Conservation (phyloP, 2,888 invertebrate genomes). For the Chloroclysta siterata region DNA sequence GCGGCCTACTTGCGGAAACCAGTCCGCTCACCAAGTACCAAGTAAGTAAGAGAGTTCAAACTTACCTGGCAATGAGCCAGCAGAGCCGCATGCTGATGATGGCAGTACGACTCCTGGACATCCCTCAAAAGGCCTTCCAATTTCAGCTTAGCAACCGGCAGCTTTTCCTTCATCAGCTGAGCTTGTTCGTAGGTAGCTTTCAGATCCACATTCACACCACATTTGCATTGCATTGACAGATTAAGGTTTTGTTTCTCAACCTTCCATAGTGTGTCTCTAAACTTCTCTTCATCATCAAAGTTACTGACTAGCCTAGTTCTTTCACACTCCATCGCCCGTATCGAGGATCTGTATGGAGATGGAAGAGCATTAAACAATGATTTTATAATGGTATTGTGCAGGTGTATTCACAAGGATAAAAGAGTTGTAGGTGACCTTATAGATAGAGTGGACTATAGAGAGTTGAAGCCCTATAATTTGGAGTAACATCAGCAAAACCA, state of each 20-base stretch:
- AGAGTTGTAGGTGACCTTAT: too few species aligned
- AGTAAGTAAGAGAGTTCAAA: too few species aligned
- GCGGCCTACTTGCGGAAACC: too few species aligned
- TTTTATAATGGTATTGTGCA: too few species aligned
- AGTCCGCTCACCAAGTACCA: too few species aligned
- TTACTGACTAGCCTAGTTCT: conserved; percentile 55
- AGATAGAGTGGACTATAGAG: too few species aligned
- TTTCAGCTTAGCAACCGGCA: conserved; percentile 65
- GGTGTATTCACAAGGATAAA: too few species aligned
- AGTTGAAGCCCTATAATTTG: too few species aligned
- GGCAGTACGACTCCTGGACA: conserved; percentile 73
- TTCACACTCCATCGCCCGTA: conserved; percentile 69
- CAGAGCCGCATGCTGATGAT: conserved; percentile 70
- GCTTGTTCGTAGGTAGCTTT: conserved; percentile 65
- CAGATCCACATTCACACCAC: conserved; percentile 58
- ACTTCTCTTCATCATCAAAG: conserved; percentile 64
- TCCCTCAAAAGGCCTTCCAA: conserved; percentile 66
- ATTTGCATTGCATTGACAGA: conserved; percentile 57
- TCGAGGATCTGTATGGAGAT: conserved; percentile 59
- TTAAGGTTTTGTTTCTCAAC: conserved; percentile 57
- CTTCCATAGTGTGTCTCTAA: conserved; percentile 63
- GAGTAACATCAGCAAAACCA: too few species aligned
- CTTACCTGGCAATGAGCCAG: conserved; percentile 71
- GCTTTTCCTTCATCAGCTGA: conserved; percentile 58
- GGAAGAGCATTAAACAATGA: not conserved